phyloP scores from a whole-genome alignment of 2,797 vertebrate genomes.

The Myripristis murdjan region DNA sequence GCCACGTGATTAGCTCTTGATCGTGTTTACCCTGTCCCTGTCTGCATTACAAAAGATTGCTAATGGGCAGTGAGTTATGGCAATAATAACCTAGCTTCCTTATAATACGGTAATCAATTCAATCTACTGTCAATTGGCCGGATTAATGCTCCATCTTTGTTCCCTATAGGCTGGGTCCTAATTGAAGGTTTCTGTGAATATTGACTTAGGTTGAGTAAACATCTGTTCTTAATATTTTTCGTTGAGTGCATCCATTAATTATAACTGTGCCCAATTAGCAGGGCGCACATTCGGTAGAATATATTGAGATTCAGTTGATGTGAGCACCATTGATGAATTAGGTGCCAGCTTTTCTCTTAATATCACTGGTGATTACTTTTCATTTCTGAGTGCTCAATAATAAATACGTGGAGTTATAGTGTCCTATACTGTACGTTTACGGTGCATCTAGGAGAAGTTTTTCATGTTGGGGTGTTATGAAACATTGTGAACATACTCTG shows the following conservation, averaged over 20 bases:
- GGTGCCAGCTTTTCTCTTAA: slow-evolving; percentile 22
- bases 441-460: too few species aligned
- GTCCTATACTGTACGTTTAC: too few species aligned
- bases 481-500: too few species aligned
- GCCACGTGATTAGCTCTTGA: slow-evolving; percentile 76
- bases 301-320: slow-evolving; percentile 59
- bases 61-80: slow-evolving; percentile 87
- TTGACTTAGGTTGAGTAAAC: slow-evolving; percentile 83
- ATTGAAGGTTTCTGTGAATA: slow-evolving; percentile 83
- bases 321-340: slow-evolving; percentile 55
- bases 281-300: slow-evolving; percentile 51
- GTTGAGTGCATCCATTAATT: slow-evolving; percentile 78
- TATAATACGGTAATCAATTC: slow-evolving; percentile 88
- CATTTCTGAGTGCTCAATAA: slow-evolving; percentile 28
- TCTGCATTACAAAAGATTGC: slow-evolving; percentile 66
- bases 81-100: slow-evolving; percentile 87
- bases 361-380: slow-evolving; percentile 56
- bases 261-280: slow-evolving; percentile 77
- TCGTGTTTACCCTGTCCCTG: slow-evolving; percentile 77
- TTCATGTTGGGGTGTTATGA: too few species aligned
- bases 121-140: slow-evolving; percentile 83
- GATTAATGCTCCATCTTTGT: slow-evolving; percentile 78
- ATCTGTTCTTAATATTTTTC: slow-evolving; percentile 83
- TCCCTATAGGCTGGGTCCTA: slow-evolving; percentile 70
- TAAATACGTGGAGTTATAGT: too few species aligned